These are phyloP conservation scores for Lamellibrachia luymesi DNA, from an alignment of 1,140 invertebrate species.

Conservation along the genomic window DNA sequence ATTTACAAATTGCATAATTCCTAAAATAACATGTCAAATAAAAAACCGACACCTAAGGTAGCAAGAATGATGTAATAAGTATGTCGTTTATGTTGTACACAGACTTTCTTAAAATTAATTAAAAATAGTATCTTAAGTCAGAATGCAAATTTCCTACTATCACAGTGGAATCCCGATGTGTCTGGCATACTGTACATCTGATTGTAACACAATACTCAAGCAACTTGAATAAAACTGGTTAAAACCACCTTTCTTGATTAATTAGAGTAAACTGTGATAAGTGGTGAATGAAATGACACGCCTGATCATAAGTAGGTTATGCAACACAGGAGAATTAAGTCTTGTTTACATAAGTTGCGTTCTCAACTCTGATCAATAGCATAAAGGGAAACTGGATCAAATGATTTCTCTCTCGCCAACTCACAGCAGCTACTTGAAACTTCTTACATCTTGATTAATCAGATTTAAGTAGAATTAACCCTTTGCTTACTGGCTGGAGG, in stretches of 20 bases:
- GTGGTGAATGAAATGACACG: neutral
- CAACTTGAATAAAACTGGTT: neutral
- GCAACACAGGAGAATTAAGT: neutral
- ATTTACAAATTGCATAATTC: too few relatives aligned
- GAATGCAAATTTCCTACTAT: too few relatives aligned
- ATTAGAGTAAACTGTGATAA: neutral
- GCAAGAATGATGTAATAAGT: too few relatives aligned
- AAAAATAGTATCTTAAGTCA: too few relatives aligned
- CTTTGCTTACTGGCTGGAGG: neutral
- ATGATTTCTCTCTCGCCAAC: neutral
- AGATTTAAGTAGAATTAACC: neutral
- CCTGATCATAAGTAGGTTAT: neutral
- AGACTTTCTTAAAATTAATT: too few relatives aligned
- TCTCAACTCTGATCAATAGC: neutral
- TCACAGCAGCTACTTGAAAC: neutral
- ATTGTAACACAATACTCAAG: neutral
- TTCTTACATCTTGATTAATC: slow-evolving; percentile 1
- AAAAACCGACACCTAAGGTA: too few relatives aligned
- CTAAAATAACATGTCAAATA: too few relatives aligned
- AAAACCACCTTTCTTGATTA: neutral
- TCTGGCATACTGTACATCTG: too few relatives aligned
- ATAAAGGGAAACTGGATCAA: neutral
- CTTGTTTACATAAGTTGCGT: neutral
- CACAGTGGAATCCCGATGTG: too few relatives aligned
- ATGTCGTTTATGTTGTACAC: too few relatives aligned